Base-by-base conservation (phyloP, 2,113 vertebrate species). In the Bucco capensis region DNA sequence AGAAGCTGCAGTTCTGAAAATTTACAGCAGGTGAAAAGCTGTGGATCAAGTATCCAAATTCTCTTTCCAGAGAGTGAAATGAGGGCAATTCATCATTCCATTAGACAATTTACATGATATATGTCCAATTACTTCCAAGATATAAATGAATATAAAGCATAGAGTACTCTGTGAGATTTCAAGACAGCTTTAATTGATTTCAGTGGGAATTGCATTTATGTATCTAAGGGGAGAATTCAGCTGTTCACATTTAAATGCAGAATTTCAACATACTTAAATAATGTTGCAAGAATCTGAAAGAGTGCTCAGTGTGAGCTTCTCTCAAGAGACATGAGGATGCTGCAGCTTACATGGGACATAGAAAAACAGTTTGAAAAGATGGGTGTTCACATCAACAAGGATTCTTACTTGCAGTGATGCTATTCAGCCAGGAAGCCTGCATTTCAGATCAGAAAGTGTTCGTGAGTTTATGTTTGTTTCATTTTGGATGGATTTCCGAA, bases 141-240 rank as follows among this genome's bases (percentile, higher is more conserved):
- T 88, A 83, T 15, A 77, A 83, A 83, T 56, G 57, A 53, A 53
- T 93, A 57, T 64, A 93, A 94, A 86, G 25, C 75, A 88, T 51
- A 82, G 47, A 19, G 30, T 79, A 46, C 25, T 58, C 57, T 47
- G 12, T 54, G 64, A 92, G 66, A 74, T 88, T 92, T 92, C 75
- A 72, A 87, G 88, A 93, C 60, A 64, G 51, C 37, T 88, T 84
- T 97, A 96, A 96, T 94, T 94, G 84, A 94, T 94, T 97, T 96
- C 94, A 86, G 18, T 91, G 95, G 93, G 96, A 96, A 74, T 89
- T 95, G 67, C 33, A 30, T 77, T 94, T 82, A 64, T 65, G 47
- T 82, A 82, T 86, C 84, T 74, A 81, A 83, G 40, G 70, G 56
- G 57, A 94, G 56, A 91, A 86, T 83, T 94, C 80, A 85, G 25